Evolutionary conservation across 2,888 invertebrate species (phyloP), one percentile per base, ranked within the genome.

Genomic region (Hedya salicella): DNA sequence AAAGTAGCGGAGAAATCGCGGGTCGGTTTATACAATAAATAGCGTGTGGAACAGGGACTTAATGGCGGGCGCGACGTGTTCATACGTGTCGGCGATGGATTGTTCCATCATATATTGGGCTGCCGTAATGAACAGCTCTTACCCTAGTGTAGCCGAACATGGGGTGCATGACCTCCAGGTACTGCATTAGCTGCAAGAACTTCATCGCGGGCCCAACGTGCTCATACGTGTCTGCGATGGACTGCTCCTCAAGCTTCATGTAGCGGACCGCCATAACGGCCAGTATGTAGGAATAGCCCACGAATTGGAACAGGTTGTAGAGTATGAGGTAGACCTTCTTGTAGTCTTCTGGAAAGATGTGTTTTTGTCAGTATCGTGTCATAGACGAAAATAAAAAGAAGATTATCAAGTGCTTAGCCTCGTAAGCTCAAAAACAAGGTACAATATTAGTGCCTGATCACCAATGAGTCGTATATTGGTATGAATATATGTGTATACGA

Each of bases 231-330:
- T 94, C 94, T 0, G 92, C 87, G 69, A 96, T 95, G 0, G 96
- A 96, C 17, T 93, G 94, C 77, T 93, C 88, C 0, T 97, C 97
- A 76, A 97, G 94, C 71, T 95, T 95, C 6, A 94, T 93, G 79
- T 96, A 97, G 50, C 95, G 92, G n/a, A 97, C 93, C 0, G 92
- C 92, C 87, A 98, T 94, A 2, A 97, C 95, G 0, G 93, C 81
- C 17, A 97, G 82, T 3, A 98, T 93, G 78, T 97, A 98, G 56
- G 94, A 90, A 83, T 95, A 98, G 3, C 97, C 97, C 65, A 97
- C 93, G 79, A 96, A 97, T 94, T 98, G 98, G 82, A 96, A 96
- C 72, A 98, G 88, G 86, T 98, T 98, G 92, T 98, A 98, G 62
- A 97, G 88, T 52, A 96, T 94, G 69, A 98, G 89, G 85, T 98